Base-by-base conservation (phyloP, 2,113 vertebrate genomes). In the Hippocampus zosterae region DNA sequence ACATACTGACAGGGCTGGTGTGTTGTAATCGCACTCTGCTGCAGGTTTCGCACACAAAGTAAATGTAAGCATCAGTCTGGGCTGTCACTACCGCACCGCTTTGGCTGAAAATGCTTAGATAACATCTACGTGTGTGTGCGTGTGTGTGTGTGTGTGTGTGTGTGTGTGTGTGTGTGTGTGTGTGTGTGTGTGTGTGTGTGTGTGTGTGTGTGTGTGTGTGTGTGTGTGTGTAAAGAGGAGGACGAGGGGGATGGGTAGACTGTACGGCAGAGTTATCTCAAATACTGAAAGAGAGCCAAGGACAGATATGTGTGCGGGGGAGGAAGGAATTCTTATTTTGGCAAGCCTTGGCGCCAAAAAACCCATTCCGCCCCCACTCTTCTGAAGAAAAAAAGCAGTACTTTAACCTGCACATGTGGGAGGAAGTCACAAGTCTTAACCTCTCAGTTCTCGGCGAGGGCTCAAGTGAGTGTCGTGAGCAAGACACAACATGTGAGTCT, bases 11-110 rank as follows among this genome's bases (percentile, higher is more conserved):
- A 65, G 0, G 60, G 60, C 53, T 64, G 42, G 6, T 25, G 70
- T 83, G 75, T 83, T 80, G 75, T 75, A 84, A 82, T 74, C 70
- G 65, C 78, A 65, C 84, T 67, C 65, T 56, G 68, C 56, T 66
- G 64, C 69, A 41, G 29, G 67, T 78, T 65, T 41, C 33, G 64
- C 74, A 78, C 78, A 71, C 37, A 6, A 59, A 76, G 79, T 76
- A 80, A 84, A 76, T 29, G 23, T 67, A 66, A 66, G 70, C 77
- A 42, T 78, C 75, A 66, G 78, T 78, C 63, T 71, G 1, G 23
- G 27, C 71, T 72, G 68, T 69, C 76, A 77, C 48, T 80, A 68
- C 59, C 76, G 67, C 75, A 76, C 44, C 66, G 73, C 70, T 72
- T 67, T 53, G 67, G 71, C 82, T 75, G 75, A 60, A 70, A 69